These are phyloP conservation scores for Graptemys geographica DNA, from an alignment of 2,797 vertebrate genomes.

Conservation along the genomic window DNA sequence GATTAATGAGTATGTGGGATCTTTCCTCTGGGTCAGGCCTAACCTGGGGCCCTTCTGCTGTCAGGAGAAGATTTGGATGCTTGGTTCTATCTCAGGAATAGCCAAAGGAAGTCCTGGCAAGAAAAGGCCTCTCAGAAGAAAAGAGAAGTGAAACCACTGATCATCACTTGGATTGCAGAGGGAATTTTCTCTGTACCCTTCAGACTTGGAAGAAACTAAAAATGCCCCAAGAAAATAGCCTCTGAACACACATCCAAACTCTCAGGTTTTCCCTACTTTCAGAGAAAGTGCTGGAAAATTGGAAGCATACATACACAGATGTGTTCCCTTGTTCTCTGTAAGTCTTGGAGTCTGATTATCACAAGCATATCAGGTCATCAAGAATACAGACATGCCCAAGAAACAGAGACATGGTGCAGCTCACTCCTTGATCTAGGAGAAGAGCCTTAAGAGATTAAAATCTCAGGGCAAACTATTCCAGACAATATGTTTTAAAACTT, in stretches of 20 bases:
- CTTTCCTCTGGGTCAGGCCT: not conserved
- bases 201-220: slow-evolving; percentile 28
- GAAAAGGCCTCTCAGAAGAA: not conserved
- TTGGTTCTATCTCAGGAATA: slow-evolving; percentile 7
- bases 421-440: not conserved
- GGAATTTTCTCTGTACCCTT: slow-evolving; percentile 19
- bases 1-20: not conserved
- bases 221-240: not conserved
- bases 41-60: slow-evolving; percentile 19
- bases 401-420: not conserved
- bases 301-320: not conserved
- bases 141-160: slow-evolving; percentile 44
- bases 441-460: not conserved
- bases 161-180: slow-evolving; percentile 3
- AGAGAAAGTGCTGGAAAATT: not conserved
- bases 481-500: rapidly evolving
- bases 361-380: not conserved
- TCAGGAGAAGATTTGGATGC: slow-evolving; percentile 33
- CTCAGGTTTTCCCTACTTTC: not conserved
- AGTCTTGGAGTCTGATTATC: not conserved
- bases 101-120: not conserved
- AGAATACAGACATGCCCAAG: not conserved
- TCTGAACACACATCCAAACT: not conserved
- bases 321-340: not conserved
- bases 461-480: not conserved